Evolutionary conservation across 2,888 invertebrate genomes (phyloP), one percentile per base, ranked within the genome.

Genomic region (Eupsilia transversa): DNA sequence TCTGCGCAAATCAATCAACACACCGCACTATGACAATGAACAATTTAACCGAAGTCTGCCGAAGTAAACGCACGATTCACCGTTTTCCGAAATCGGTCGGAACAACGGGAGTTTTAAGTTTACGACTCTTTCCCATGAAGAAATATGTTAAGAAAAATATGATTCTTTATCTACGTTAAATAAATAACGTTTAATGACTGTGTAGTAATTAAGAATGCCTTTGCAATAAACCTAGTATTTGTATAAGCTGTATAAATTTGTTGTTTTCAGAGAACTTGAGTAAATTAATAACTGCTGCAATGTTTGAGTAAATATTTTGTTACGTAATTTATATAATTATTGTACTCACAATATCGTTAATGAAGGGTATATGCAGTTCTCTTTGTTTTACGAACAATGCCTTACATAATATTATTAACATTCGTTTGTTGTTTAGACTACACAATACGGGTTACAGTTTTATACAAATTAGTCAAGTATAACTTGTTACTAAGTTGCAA

Each of bases 1-100:
- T 49, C 79, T 79, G 78, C 78, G 63, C 74, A 86, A 87, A 86
- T 86, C 85, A 82, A 84, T 86, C 85, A 86, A 77, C 80, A 82
- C 79, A 72, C 69, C 82, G 60, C 72, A 68, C 75, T 72, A 76
- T 73, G 87, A 87, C 84, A 82, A 84, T 83, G 84, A 83, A 77
- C 84, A 83, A 87, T 87, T 87, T 87, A 66, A 17, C 60, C 72
- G 76, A 74, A 46, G 65, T 23, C 30, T 69, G 17, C 57, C 49
- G 79, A 60, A 65, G 78, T 77, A 69, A 82, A 86, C 83, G 82
- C 85, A 87, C 87, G 87, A 87, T 72, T 85, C 74, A 70, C 70
- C 77, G 77, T 80, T 86, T 87, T 83, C 74, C 60, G 57, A 72
- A 77, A 85, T 77, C 63, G 65, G 46, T 75, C 68, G 27, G 59